These are phyloP conservation scores for Bagarius yarrelli DNA, from an alignment of 2,113 vertebrate genomes.

Conservation along the genomic window DNA sequence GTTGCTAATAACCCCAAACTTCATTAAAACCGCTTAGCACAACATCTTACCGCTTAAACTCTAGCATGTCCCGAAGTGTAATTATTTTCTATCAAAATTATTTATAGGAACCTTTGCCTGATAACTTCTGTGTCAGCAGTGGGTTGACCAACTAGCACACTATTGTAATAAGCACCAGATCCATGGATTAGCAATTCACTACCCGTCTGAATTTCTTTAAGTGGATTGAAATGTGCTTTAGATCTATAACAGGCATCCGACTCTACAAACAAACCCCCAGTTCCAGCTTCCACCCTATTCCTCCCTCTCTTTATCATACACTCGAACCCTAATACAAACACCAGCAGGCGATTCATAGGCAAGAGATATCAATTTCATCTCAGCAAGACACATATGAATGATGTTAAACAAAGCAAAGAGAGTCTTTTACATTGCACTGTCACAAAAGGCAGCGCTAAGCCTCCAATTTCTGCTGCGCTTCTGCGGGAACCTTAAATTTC, in stretches of 20 bases:
- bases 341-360: constrained; percentile 61
- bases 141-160: background rate
- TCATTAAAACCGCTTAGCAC: too few relatives aligned
- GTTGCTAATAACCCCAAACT: too few relatives aligned
- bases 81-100: too few relatives aligned
- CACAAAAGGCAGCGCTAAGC: constrained; percentile 59
- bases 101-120: too few relatives aligned
- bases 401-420: constrained; percentile 74
- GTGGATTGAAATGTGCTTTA: constrained; percentile 28
- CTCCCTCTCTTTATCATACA: constrained; percentile 7
- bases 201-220: constrained; percentile 20
- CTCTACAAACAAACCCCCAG: constrained; percentile 45
- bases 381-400: constrained; percentile 67
- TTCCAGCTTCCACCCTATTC: background rate
- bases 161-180: constrained; percentile 7
- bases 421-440: constrained; percentile 64
- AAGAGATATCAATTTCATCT: constrained; percentile 70
- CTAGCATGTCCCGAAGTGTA: too few relatives aligned
- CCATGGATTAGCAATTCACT: background rate
- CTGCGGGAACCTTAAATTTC: constrained; percentile 60
- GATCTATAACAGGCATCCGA: constrained; percentile 32
- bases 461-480: constrained; percentile 64
- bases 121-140: background rate
- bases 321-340: constrained; percentile 61
- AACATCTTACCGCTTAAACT: too few relatives aligned